Base-by-base conservation (phyloP, 2,888 invertebrate species). In the Seira ritae region DNA sequence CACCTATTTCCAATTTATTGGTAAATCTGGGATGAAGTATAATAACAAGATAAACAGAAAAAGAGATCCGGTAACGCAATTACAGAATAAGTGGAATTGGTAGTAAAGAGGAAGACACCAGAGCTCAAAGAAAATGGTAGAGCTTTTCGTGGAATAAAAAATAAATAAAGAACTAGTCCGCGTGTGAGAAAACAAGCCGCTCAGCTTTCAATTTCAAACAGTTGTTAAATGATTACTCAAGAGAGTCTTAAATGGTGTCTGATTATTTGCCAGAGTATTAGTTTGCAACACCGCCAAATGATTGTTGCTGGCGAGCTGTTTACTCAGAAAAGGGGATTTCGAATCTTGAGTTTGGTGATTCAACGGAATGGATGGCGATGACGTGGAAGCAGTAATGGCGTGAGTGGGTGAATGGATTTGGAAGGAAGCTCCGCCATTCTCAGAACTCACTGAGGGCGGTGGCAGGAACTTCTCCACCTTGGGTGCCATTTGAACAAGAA, bases 401-500 rank as follows among this genome's bases (percentile, higher is more conserved):
- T 31, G 31, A 4, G 31, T 31, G 31, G 31, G 31, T 4, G 31
- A 31, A 31, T 4, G 31, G 31, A 31, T 31, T 31, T 31, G 31
- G 31, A 31, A 31, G 31, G 31, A 8, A 31, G 55, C 55, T 55
- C 55, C 55, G 12, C 17, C 2, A 55, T 55, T 55, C 17, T 55
- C 55, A 1, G 55, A 12, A 55, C 3, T 55, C 15, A 66, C 8
- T 31, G 31, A 31, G 8, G 31, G 80, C 15, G 77, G 80, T 17
- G 77, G 76, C 1, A 77, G 62, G 20, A 83, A 77, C 60, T 83
- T 80, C 37, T 85, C 82, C 22, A 79, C 79, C 62, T 69, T 82
- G 50, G 80, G 84, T n/a, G 19, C 1, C 55, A 85, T 77, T 67
- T 42, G 84, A 8, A 87, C 86, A 19, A 84, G 31, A 62, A 85